A percentile compares a stretch with the other conserved stretches of the same genome.
phyloP scores from a whole-genome alignment of 2,888 invertebrate species.

The Harpalus rufipes region DNA sequence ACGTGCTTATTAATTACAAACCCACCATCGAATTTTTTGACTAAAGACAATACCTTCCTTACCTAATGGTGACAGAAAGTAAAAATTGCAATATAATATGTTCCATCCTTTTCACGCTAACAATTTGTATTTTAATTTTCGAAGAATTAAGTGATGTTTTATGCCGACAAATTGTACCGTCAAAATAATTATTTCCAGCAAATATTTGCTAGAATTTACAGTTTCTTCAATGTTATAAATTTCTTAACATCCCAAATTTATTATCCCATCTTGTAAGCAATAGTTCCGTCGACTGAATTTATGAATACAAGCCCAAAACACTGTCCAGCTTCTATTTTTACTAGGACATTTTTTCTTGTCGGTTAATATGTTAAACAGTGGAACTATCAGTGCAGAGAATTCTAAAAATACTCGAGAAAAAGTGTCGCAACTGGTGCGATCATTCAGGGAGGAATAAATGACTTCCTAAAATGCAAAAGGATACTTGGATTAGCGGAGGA shows the following conservation, averaged over 20 bases:
- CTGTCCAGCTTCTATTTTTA: slow-evolving; percentile 20
- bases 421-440: slow-evolving; percentile 11
- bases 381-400: neutral
- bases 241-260: neutral
- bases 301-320: slow-evolving; percentile 1
- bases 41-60: too few species aligned
- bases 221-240: neutral
- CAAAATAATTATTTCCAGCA: neutral
- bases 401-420: neutral
- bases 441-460: slow-evolving; percentile 73
- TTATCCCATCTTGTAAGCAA: neutral
- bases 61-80: too few species aligned
- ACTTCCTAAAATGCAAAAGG: slow-evolving; percentile 77
- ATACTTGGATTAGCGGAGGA: slow-evolving; percentile 76
- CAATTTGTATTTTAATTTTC: too few species aligned
- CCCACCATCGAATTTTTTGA: too few species aligned
- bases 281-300: neutral
- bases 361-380: slow-evolving; percentile 26
- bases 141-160: too few species aligned
- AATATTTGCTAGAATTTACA: neutral
- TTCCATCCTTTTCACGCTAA: too few species aligned
- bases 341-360: neutral
- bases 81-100: too few species aligned
- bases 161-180: neutral
- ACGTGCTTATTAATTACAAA: too few species aligned